A percentile compares a stretch with the other conserved stretches of the same genome.
These are phyloP conservation scores for Cyrtonyx montezumae DNA, from an alignment of 2,113 vertebrate species.

Conservation along the genomic window DNA sequence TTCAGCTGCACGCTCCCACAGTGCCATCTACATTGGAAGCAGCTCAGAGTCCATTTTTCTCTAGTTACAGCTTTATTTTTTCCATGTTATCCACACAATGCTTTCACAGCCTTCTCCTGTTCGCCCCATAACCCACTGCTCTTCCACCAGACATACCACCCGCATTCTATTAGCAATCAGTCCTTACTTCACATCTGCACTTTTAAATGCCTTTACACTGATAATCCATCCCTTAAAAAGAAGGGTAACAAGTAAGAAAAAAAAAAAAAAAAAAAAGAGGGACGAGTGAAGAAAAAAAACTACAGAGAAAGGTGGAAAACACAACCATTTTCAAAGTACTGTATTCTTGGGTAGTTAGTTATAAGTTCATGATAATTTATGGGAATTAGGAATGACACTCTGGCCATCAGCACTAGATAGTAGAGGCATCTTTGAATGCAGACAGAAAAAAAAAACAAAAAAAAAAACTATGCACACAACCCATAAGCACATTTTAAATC, in stretches of 20 bases:
- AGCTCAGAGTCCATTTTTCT: constrained; percentile 56
- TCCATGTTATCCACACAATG: background rate
- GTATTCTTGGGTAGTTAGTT: constrained; percentile 18
- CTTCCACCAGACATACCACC: constrained; percentile 58
- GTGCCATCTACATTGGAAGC: background rate
- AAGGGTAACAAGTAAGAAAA: background rate
- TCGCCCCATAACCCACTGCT: constrained; percentile 4
- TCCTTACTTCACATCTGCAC: constrained; percentile 35
- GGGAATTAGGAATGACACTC: constrained; percentile 63
- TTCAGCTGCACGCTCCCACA: background rate
- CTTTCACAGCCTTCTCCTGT: constrained; percentile 1
- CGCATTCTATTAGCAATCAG: constrained; percentile 66
- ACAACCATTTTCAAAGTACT: constrained; percentile 25
- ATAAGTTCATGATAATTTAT: constrained; percentile 39
- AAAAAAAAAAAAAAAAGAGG: background rate
- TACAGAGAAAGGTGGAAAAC: background rate
- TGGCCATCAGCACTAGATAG: constrained; percentile 34
- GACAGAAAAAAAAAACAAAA: background rate
- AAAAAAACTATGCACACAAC: background rate
- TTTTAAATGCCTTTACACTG: constrained; percentile 47
- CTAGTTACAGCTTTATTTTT: background rate
- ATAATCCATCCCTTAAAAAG: constrained; percentile 6
- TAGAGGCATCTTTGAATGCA: constrained; percentile 40
- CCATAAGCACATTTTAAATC: constrained; percentile 56
- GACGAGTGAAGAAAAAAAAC: background rate